phyloP scores from a whole-genome alignment of 1,140 invertebrate genomes.

The Pogonus chalceus region DNA sequence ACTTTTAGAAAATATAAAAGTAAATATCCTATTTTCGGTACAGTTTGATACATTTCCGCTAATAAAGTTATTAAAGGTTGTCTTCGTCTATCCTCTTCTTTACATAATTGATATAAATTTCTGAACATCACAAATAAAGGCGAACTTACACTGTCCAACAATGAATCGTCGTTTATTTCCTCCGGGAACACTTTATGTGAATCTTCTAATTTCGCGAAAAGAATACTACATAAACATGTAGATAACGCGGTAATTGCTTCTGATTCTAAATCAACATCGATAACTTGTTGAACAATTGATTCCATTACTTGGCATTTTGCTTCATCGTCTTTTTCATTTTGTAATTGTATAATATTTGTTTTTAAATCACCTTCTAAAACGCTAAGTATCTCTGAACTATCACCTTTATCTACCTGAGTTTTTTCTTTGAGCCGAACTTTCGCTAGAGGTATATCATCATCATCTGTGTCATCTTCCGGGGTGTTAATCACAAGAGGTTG shows the following conservation, averaged over 20 bases:
- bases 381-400: constrained; percentile 27
- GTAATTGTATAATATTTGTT: constrained; percentile 51
- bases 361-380: constrained; percentile 42
- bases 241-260: constrained; percentile 46
- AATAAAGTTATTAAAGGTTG: constrained; percentile 62
- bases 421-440: constrained; percentile 40
- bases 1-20: constrained; percentile 81
- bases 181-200: constrained; percentile 40
- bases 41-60: constrained; percentile 56
- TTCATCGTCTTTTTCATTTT: constrained; percentile 55
- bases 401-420: constrained; percentile 3
- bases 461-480: constrained; percentile 68
- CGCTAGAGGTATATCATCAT: constrained; percentile 73
- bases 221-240: constrained; percentile 40
- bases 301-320: constrained; percentile 60
- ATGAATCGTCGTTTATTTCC: constrained; percentile 40
- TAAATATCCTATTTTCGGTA: constrained; percentile 67
- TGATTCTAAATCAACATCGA: constrained; percentile 52
- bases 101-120: constrained; percentile 52
- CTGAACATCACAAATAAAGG: constrained; percentile 75
- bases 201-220: constrained; percentile 26
- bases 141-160: constrained; percentile 67
- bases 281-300: constrained; percentile 53
- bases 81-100: constrained; percentile 67
- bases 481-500: constrained; percentile 38